phyloP scores from a whole-genome alignment of 2,888 invertebrate genomes.

The Drosophila monieri region DNA sequence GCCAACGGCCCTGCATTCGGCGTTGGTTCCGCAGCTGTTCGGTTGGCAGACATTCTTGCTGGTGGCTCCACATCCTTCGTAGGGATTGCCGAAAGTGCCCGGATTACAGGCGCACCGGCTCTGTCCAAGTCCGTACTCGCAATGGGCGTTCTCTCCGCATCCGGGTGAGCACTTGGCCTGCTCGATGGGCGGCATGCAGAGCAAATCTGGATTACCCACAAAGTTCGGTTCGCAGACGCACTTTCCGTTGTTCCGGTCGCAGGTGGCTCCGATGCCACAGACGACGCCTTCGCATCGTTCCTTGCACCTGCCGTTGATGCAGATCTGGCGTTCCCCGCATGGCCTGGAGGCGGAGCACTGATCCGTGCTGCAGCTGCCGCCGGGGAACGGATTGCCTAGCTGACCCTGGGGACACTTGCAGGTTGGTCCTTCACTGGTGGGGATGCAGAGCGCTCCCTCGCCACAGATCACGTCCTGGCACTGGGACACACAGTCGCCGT shows the following conservation, averaged over 20 bases:
- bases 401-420: constrained; percentile 95
- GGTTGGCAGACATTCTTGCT: constrained; percentile 89
- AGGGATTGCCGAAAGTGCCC: constrained; percentile 94
- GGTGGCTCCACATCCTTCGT: constrained; percentile 90
- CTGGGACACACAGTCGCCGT: constrained; percentile 92
- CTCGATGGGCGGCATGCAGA: constrained; percentile 94
- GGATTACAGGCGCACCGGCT: constrained; percentile 93
- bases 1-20: constrained; percentile 91
- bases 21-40: constrained; percentile 90
- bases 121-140: constrained; percentile 89
- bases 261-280: constrained; percentile 94
- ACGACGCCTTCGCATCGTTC: constrained; percentile 94
- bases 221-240: constrained; percentile 95
- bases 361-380: constrained; percentile 92
- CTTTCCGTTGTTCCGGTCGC: constrained; percentile 91
- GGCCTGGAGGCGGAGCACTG: constrained; percentile 91
- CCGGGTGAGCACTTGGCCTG: constrained; percentile 91
- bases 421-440: constrained; percentile 92
- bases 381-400: constrained; percentile 95
- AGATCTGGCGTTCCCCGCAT: constrained; percentile 91
- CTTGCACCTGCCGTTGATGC: constrained; percentile 94
- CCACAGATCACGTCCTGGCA: constrained; percentile 89
- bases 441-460: constrained; percentile 92
- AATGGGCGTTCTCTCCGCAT: constrained; percentile 93
- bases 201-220: constrained; percentile 93